Evolutionary conservation across 2,888 invertebrate genomes (phyloP).

Genomic region (Atethmia centrago): DNA sequence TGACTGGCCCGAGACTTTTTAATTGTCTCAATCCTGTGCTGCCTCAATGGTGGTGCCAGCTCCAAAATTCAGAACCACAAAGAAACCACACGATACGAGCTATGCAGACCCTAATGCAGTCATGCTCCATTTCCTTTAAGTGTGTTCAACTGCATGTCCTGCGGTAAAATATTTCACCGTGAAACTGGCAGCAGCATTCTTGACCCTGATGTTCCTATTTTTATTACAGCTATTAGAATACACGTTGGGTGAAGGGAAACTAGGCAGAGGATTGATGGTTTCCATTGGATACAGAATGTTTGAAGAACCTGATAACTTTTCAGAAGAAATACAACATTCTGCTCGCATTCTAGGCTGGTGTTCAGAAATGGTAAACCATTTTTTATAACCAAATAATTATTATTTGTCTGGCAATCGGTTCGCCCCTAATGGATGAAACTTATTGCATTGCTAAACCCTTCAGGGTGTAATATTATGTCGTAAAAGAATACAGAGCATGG

Average conservation of each 20-base stretch:
- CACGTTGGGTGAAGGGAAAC: constrained; percentile 30
- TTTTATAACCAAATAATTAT: too few species aligned
- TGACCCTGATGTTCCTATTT: not conserved
- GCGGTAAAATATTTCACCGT: not conserved
- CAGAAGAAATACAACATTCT: constrained; percentile 38
- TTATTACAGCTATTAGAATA: constrained; percentile 49
- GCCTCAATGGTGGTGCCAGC: not conserved
- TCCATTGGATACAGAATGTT: constrained; percentile 45
- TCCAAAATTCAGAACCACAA: not conserved
- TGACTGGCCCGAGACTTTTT: not conserved
- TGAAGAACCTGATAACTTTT: constrained; percentile 39
- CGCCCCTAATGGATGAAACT: not conserved
- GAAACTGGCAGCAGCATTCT: not conserved
- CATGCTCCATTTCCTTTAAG: not conserved
- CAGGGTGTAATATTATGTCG: too few species aligned
- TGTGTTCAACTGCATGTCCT: not conserved
- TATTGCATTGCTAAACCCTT: not conserved
- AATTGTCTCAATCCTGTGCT: not conserved
- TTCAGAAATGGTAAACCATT: constrained; percentile 49
- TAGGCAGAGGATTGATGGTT: constrained; percentile 37
- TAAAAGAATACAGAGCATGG: too few species aligned
- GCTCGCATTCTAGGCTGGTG: constrained; percentile 58
- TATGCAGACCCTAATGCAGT: not conserved
- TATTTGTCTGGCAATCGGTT: too few species aligned
- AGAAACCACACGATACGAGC: too few species aligned